A percentile compares a stretch with the other conserved stretches of the same genome.
These are phyloP conservation scores for Actinopyga echinites DNA, from an alignment of 53 echinoderm and acorn worm species.

Conservation along the genomic window DNA sequence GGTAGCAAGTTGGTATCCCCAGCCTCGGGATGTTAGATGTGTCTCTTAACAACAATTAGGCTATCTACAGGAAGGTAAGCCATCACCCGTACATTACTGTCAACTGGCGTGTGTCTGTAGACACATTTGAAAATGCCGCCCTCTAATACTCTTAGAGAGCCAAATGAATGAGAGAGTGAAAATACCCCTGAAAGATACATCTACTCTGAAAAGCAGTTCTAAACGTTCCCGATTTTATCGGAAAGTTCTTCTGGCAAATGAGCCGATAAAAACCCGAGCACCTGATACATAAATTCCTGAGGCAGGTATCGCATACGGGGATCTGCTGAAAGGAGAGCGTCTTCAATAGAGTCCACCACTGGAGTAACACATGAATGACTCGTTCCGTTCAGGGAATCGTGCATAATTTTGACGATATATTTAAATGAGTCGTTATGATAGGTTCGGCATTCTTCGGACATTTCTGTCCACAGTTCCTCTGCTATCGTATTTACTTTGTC, in stretches of 20 bases:
- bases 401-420: conserved; percentile 59
- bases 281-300: conserved; percentile 70
- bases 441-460: conserved; percentile 62
- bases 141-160: too few relatives aligned
- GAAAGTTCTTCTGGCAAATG: conserved; percentile 74
- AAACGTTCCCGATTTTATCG: conserved; percentile 45
- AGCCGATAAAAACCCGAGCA: conserved; percentile 71
- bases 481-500: conserved; percentile 70
- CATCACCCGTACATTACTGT: too few relatives aligned
- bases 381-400: conserved; percentile 45
- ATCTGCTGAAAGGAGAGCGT: conserved; percentile 59
- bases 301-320: conserved; percentile 75
- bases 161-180: too few relatives aligned
- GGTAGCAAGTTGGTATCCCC: too few relatives aligned
- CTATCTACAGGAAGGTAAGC: too few relatives aligned
- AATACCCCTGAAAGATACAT: too few relatives aligned
- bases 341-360: conserved; percentile 72
- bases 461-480: conserved; percentile 69
- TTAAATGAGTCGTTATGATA: conserved; percentile 69
- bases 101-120: too few relatives aligned
- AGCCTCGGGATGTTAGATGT: too few relatives aligned
- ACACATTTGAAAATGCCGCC: too few relatives aligned
- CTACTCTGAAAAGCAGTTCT: neutral
- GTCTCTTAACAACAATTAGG: too few relatives aligned
- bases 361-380: conserved; percentile 64